These are phyloP conservation scores for Psittacula cyanocephala DNA, from an alignment of 2,113 vertebrate genomes.

Conservation along the genomic window DNA sequence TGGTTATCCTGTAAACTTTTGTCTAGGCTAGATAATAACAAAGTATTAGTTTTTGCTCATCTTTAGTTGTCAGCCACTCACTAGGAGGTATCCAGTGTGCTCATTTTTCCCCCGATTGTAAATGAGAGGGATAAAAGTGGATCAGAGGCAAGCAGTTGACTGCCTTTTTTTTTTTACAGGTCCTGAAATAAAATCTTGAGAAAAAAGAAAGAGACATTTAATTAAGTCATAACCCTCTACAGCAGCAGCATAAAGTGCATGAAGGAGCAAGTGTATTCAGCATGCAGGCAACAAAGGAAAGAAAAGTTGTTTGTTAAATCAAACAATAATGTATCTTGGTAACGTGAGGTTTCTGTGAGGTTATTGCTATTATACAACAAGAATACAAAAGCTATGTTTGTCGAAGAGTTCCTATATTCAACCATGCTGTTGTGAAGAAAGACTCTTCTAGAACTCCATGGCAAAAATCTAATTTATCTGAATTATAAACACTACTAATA, in stretches of 20 bases:
- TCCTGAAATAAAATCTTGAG: neutral
- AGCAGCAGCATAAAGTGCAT: neutral
- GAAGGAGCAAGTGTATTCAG: constrained; percentile 3
- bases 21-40: constrained; percentile 59
- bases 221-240: constrained; percentile 49
- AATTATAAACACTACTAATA: neutral
- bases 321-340: neutral
- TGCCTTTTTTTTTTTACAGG: neutral
- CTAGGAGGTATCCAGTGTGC: neutral
- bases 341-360: neutral
- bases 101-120: constrained; percentile 28
- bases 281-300: neutral
- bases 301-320: constrained; percentile 19
- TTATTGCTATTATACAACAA: neutral
- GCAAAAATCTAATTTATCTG: neutral
- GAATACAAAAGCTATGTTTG: neutral
- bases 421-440: neutral
- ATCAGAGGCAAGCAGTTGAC: constrained; percentile 19
- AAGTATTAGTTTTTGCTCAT: constrained; percentile 62
- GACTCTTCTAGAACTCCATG: neutral
- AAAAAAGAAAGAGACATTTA: constrained; percentile 37
- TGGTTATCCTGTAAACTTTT: constrained; percentile 55
- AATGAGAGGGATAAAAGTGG: constrained; percentile 51
- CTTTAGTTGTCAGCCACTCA: constrained; percentile 46
- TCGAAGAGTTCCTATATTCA: neutral